phyloP scores from a whole-genome alignment of 1,140 invertebrate species.

The Pseudomyrmex sp. region DNA sequence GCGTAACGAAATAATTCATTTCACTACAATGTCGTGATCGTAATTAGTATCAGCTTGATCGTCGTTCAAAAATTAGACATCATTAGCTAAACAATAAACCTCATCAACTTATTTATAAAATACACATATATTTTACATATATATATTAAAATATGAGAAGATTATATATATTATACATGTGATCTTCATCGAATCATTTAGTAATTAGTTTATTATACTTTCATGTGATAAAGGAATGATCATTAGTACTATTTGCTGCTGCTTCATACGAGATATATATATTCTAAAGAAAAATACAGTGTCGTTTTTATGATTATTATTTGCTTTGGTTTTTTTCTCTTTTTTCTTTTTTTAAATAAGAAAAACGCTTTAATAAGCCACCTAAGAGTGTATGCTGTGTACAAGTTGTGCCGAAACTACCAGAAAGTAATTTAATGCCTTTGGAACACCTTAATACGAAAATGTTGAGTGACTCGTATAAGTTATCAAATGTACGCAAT shows the following conservation, averaged over 20 bases:
- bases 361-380: constrained; percentile 24
- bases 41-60: constrained; percentile 47
- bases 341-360: background rate
- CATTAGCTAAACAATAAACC: constrained; percentile 31
- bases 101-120: constrained; percentile 53
- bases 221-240: constrained; percentile 70
- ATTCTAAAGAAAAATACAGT: constrained; percentile 52
- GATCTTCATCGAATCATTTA: constrained; percentile 59
- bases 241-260: constrained; percentile 55
- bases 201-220: constrained; percentile 59
- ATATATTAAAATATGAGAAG: constrained; percentile 63
- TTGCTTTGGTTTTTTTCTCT: constrained; percentile 16
- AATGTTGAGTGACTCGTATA: too few relatives aligned
- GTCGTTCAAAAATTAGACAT: constrained; percentile 36
- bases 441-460: too few relatives aligned
- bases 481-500: too few relatives aligned
- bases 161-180: constrained; percentile 38
- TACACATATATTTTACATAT: constrained; percentile 40
- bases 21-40: constrained; percentile 28
- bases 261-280: constrained; percentile 51
- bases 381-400: constrained; percentile 29
- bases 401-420: too few relatives aligned
- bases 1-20: constrained; percentile 33
- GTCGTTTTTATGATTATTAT: constrained; percentile 24
- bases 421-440: too few relatives aligned